These are phyloP conservation scores for Lindbergichthys nudifrons DNA, from an alignment of 2,797 vertebrate genomes.

Conservation along the genomic window DNA sequence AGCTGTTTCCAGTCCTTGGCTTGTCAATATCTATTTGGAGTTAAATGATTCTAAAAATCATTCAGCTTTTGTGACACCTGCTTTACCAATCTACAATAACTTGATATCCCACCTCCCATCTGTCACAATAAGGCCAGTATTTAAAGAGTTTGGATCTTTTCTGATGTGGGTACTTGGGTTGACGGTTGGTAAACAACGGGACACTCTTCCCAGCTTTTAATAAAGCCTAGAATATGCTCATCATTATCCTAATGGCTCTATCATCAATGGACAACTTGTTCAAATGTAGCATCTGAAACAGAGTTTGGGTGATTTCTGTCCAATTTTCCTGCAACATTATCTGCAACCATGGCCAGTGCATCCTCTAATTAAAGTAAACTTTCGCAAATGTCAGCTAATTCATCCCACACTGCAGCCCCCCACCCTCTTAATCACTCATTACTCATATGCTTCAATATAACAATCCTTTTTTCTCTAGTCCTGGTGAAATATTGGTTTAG, in stretches of 20 bases:
- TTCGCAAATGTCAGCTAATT: slow-evolving; percentile 23
- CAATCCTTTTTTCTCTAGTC: slow-evolving; percentile 15
- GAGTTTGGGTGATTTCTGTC: slow-evolving; percentile 23
- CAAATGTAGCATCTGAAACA: slow-evolving; percentile 35
- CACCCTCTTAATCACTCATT: slow-evolving; percentile 15
- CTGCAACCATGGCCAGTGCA: background rate
- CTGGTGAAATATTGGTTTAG: slow-evolving; percentile 39
- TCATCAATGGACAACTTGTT: slow-evolving; percentile 44
- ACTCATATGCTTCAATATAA: slow-evolving; percentile 28
- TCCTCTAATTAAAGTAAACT: slow-evolving; percentile 31
- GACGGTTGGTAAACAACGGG: slow-evolving; percentile 28
- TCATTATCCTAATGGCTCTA: slow-evolving; percentile 44
- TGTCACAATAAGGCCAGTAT: slow-evolving; percentile 30
- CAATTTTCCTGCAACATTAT: slow-evolving; percentile 6
- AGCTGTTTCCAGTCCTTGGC: slow-evolving; percentile 50
- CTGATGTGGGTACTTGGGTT: slow-evolving; percentile 8
- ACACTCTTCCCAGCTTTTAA: slow-evolving; percentile 30
- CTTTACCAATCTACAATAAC: slow-evolving; percentile 48
- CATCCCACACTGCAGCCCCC: background rate
- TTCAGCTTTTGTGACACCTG: slow-evolving; percentile 20
- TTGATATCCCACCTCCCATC: slow-evolving; percentile 36
- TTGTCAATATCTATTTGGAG: slow-evolving; percentile 34
- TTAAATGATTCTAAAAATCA: slow-evolving; percentile 33
- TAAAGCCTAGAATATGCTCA: slow-evolving; percentile 42
- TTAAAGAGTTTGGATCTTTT: slow-evolving; percentile 21